A percentile compares a stretch with the other conserved stretches of the same genome.
Conservation (phyloP, 2,113 vertebrate species). For the Oceanodroma tethys region DNA sequence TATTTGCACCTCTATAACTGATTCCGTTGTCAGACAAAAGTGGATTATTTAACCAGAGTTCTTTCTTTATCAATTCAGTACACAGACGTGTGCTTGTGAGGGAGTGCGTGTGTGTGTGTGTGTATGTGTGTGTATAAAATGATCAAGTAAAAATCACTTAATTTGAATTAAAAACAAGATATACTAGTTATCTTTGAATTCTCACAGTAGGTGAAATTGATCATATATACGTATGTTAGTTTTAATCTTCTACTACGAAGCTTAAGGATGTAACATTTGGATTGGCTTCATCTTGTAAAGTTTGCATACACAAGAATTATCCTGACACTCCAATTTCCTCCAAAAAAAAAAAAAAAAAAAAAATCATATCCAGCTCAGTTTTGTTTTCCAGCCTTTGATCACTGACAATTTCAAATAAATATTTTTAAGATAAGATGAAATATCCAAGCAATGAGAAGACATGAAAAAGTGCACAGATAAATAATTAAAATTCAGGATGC, state of each 20-base stretch:
- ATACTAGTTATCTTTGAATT: conserved; percentile 28
- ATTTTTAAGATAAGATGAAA: conserved; percentile 75
- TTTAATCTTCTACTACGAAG: conserved; percentile 4
- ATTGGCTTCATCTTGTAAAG: conserved; percentile 67
- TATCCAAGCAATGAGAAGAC: conserved; percentile 61
- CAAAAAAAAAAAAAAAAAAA: conserved; percentile 30
- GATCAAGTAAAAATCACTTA: conserved; percentile 67
- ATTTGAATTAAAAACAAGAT: conserved; percentile 67
- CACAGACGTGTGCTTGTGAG: conserved; percentile 63
- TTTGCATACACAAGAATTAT: conserved; percentile 73
- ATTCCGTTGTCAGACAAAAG: conserved; percentile 98
- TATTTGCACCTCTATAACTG: conserved; percentile 98
- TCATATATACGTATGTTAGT: neutral
- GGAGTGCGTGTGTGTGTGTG: neutral
- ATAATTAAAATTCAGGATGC: conserved; percentile 70
- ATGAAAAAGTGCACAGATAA: conserved; percentile 54
- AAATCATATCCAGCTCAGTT: conserved; percentile 63
- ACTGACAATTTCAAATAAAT: conserved; percentile 76
- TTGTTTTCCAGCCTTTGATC: conserved; percentile 75
- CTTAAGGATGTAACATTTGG: conserved; percentile 41
- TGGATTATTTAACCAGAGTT: conserved; percentile 95
- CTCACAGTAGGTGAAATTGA: neutral
- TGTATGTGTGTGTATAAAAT: conserved; percentile 38
- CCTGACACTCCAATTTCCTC: conserved; percentile 73
- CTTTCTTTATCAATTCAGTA: conserved; percentile 82